A percentile compares a stretch with the other conserved stretches of the same genome.
phyloP scores from a whole-genome alignment of 2,888 invertebrate genomes.

The Diplolepis rosae region DNA sequence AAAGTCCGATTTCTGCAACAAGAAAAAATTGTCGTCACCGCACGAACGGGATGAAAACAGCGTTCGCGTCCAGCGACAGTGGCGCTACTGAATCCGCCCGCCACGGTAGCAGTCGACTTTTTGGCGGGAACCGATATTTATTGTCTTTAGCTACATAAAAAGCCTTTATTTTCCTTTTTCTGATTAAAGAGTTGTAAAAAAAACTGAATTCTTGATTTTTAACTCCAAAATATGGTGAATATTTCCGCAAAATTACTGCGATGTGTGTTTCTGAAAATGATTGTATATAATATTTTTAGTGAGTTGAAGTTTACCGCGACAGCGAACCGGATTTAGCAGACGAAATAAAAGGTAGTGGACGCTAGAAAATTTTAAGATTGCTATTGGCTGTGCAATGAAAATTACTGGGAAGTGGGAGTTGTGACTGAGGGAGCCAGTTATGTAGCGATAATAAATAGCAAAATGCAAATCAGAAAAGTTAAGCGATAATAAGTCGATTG shows the following conservation, averaged over 20 bases:
- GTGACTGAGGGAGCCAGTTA: neutral
- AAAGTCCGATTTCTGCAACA: conserved; percentile 7
- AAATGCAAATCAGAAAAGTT: too few species aligned
- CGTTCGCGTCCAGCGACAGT: conserved; percentile 42
- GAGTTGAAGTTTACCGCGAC: neutral
- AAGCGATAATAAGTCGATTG: too few species aligned
- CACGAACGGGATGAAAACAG: conserved; percentile 47
- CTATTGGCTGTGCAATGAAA: neutral
- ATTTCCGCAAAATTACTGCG: neutral
- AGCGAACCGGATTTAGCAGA: conserved; percentile 19
- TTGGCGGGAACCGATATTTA: conserved; percentile 38
- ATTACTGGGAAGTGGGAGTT: neutral
- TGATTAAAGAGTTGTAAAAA: too few species aligned
- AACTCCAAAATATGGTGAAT: too few species aligned
- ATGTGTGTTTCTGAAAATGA: neutral
- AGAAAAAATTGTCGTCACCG: conserved; percentile 40
- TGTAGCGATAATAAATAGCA: too few species aligned
- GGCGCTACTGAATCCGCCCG: conserved; percentile 37
- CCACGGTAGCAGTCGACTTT: conserved; percentile 40
- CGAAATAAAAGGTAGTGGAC: neutral
- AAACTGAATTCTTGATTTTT: neutral
- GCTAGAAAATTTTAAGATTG: neutral
- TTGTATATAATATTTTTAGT: neutral
- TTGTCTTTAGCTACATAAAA: neutral
- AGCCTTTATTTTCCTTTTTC: too few species aligned